phyloP scores from a whole-genome alignment of 2,888 invertebrate species.

The Sphaerophoria rueppellii region DNA sequence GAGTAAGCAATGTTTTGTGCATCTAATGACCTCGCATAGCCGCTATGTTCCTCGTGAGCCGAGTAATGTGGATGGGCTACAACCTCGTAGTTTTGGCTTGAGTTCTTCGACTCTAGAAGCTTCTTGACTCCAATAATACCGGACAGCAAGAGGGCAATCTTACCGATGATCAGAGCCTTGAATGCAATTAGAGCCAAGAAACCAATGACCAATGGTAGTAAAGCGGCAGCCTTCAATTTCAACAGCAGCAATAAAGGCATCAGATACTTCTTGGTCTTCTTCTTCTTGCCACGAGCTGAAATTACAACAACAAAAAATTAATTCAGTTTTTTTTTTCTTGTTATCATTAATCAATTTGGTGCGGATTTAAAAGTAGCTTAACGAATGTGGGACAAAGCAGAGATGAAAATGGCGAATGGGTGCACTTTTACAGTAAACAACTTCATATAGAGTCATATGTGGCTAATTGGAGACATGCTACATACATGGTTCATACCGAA shows the following conservation, averaged over 20 bases:
- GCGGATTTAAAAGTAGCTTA: constrained; percentile 12
- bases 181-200: constrained; percentile 90
- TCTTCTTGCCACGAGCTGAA: constrained; percentile 89
- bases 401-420: constrained; percentile 36
- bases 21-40: constrained; percentile 87
- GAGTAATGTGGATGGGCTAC: constrained; percentile 87
- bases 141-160: constrained; percentile 90
- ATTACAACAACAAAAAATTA: not conserved
- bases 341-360: constrained; percentile 51
- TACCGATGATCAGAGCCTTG: constrained; percentile 92
- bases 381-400: constrained; percentile 58
- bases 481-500: not conserved
- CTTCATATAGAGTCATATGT: constrained; percentile 9
- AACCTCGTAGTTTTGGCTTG: constrained; percentile 89
- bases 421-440: constrained; percentile 51
- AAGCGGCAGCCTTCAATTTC: constrained; percentile 90
- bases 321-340: not conserved
- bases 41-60: constrained; percentile 82
- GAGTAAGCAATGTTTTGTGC: constrained; percentile 89
- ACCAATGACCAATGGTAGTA: constrained; percentile 90
- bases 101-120: constrained; percentile 87
- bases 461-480: constrained; percentile 12
- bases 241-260: constrained; percentile 89
- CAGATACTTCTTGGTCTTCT: constrained; percentile 91
- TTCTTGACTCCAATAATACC: constrained; percentile 89